Base-by-base conservation (phyloP, 2,113 vertebrate genomes). In the Blennius ocellaris region DNA sequence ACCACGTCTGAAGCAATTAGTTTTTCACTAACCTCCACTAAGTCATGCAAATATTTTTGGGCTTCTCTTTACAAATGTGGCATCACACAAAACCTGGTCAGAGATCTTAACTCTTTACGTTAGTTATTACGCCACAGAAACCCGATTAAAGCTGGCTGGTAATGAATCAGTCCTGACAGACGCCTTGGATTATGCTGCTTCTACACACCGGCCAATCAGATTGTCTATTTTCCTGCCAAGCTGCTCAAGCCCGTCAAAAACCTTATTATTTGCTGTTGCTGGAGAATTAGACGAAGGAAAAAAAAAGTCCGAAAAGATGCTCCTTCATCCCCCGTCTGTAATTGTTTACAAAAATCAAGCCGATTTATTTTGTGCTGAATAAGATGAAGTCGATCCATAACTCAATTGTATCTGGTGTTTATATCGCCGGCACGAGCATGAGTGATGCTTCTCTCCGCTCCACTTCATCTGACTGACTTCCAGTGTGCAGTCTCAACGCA, bases 131-230 rank as follows among this genome's bases (percentile, higher is more conserved):
- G 63, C 55, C 6, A 12, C n/a, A 71, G 38, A 79, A 81, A 66
- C 62, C 73, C 76, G 84, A 74, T 88, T 83, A 88, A 76, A 54
- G 75, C 65, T 11, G 36, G n/a, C 57, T 36, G 48, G 47, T 83
- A 80, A 76, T 87, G 72, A 87, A 85, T 80, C 64, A 11, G 44
- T 54, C 73, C 65, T 75, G 86, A 76, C 83, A 74, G 21, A 75
- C 37, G 11, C 45, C 57, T 12, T 43, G 72, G 48, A 74, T 64
- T 70, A 51, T 54, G 48, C 66, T 49, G 53, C 65, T 63, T 68
- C 47, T 15, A 65, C 62, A 56, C 56, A 4, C 53, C 15, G 70
- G 69, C 76, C 87, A 76, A 78, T 87, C 63, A 63, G 63, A 69
- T 69, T 45, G 44, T 69, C 70, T 77, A 60, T 77, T 65, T 76